A percentile compares a stretch with the other conserved stretches of the same genome.
phyloP scores from a whole-genome alignment of 2,797 vertebrate genomes.

The Heteromormyrus szaboi region DNA sequence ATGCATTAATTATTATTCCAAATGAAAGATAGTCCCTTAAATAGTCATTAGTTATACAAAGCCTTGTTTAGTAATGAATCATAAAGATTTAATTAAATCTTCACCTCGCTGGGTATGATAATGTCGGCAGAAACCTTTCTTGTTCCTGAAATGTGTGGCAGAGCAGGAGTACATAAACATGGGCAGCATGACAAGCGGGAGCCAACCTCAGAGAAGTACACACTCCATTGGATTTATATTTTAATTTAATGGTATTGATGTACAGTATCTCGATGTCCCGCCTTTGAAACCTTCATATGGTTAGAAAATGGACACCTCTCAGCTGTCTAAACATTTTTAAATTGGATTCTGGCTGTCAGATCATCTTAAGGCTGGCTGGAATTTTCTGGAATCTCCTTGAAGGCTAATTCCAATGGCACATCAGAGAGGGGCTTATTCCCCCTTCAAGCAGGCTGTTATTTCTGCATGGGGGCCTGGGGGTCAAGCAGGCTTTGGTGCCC shows the following conservation, averaged over 20 bases:
- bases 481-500: background rate
- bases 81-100: background rate
- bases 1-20: background rate
- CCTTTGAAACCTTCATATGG: background rate
- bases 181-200: background rate
- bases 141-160: background rate
- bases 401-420: background rate
- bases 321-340: background rate
- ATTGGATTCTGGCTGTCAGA: background rate
- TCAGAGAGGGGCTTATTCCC: background rate
- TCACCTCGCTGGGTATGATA: background rate
- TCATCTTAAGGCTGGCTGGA: background rate
- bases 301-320: background rate
- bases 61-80: background rate
- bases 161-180: background rate
- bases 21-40: background rate
- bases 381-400: background rate
- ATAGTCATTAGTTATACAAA: background rate
- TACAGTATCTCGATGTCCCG: background rate
- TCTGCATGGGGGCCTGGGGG: background rate
- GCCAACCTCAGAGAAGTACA: background rate
- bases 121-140: background rate
- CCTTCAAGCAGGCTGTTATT: background rate
- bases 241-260: background rate
- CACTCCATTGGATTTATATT: background rate